A percentile compares a stretch with the other conserved stretches of the same genome.
Conservation (phyloP, 2,888 invertebrate genomes). For the Drosophila histrio region DNA sequence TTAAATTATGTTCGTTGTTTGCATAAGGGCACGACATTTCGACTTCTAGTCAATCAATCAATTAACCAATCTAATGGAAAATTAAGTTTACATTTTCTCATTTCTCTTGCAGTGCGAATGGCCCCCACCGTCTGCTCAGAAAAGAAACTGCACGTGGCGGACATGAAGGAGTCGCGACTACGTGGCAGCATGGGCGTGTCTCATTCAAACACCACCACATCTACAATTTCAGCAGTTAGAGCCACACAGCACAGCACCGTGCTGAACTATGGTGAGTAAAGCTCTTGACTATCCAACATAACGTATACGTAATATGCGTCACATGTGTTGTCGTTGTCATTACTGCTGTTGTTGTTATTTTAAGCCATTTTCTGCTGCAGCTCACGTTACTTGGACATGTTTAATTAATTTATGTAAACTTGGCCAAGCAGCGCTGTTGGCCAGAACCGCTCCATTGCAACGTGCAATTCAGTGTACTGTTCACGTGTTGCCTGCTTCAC, state of each 20-base stretch:
- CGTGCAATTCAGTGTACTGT: conserved; percentile 41
- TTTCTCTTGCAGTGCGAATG: conserved; percentile 63
- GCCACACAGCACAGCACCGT: conserved; percentile 35
- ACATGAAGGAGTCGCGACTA: conserved; percentile 47
- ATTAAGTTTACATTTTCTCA: conserved; percentile 57
- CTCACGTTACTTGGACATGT: conserved; percentile 65
- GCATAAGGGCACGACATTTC: conserved; percentile 27
- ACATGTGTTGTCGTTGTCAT: conserved; percentile 10
- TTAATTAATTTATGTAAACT: conserved; percentile 75
- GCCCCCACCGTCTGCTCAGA: conserved; percentile 83
- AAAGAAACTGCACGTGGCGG: conserved; percentile 76
- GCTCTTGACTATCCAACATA: conserved; percentile 9
- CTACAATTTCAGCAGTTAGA: conserved; percentile 9
- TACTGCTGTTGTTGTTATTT: conserved; percentile 2
- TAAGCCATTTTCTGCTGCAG: background rate
- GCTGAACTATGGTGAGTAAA: conserved; percentile 54
- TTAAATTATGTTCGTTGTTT: conserved; percentile 13
- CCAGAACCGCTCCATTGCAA: conserved; percentile 28
- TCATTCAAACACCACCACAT: background rate
- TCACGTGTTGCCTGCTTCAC: conserved; percentile 60
- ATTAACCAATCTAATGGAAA: conserved; percentile 59
- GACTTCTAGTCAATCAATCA: conserved; percentile 39
- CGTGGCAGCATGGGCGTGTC: conserved; percentile 47
- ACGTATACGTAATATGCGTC: conserved; percentile 54
- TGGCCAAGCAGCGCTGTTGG: conserved; percentile 14